Conservation (phyloP, 92 coral and sea anemone genomes). For the Pocillopora grandis region DNA sequence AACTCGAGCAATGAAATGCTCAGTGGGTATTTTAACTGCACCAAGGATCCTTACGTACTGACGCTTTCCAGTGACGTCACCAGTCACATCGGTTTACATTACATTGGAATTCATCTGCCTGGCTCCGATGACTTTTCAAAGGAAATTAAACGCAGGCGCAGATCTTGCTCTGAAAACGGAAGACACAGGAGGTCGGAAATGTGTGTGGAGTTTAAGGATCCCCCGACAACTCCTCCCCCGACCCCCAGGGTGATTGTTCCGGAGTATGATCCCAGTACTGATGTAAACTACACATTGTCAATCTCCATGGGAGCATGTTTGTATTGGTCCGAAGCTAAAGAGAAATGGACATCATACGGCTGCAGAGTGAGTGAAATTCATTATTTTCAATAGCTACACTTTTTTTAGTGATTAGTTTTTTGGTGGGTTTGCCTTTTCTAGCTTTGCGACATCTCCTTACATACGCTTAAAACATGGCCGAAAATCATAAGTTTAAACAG, state of each 20-base stretch:
- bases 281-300: conserved; percentile 76
- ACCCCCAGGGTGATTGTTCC: conserved; percentile 62
- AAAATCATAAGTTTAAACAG: no score
- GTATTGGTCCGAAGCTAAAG: conserved; percentile 74
- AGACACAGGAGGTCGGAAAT: conserved; percentile 69
- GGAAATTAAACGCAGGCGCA: conserved; percentile 58
- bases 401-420: neutral
- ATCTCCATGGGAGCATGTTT: conserved; percentile 76
- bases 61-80: conserved; percentile 55
- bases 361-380: conserved; percentile 68
- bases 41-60: conserved; percentile 57
- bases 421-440: neutral
- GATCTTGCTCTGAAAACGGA: conserved; percentile 78
- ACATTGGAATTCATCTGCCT: conserved; percentile 58
- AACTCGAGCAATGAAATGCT: neutral
- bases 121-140: conserved; percentile 11
- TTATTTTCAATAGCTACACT: neutral
- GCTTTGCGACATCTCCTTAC: no score
- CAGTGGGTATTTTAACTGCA: conserved; percentile 50
- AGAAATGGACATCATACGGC: conserved; percentile 84
- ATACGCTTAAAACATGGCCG: no score
- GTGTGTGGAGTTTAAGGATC: conserved; percentile 86
- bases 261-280: conserved; percentile 64
- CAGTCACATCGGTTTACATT: conserved; percentile 59
- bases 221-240: conserved; percentile 87